Evolutionary conservation across 2,113 vertebrate genomes (phyloP), one percentile per base, ranked within the genome.

Genomic region (Triplophysa dalaica): DNA sequence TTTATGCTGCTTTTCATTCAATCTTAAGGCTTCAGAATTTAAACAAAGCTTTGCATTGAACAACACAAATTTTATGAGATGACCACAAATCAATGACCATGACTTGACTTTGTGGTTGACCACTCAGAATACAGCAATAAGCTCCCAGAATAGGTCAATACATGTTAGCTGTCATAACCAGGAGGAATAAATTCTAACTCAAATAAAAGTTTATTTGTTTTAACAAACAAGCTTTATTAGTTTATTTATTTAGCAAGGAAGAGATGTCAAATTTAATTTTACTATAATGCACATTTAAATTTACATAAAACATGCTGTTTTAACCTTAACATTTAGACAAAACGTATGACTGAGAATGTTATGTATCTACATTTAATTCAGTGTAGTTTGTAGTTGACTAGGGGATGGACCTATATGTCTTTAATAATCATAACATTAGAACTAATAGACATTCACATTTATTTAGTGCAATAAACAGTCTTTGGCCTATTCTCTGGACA

Each of bases 81-180:
- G 38, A n/a, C 38, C 16, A 62, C n/a, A 61, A 75, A 75, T 75
- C 72, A 60, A 3, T 45, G 16, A n/a, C 58, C 38, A 45, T 48
- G 29, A 43, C 38, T 58, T 60, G 52, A 33, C 26, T 14, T 22
- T 14, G 52, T 58, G 52, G 14, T 10, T 73, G 54, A 38, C 26
- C 69, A 61, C n/a, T 74, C 70, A 74, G 56, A 52, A 61, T 22
- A 11, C 33, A 74, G 54, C 56, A 61, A 61, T 26, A 61, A 6
- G 13, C 38, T 74, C 38, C 16, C 8, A 45, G 13, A 45, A 45
- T 62, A 62, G 13, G 2, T 26, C 72, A 62, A 45, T 45, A 26
- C 1, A 12, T 45, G 33, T 7, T 38, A 61, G 2, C 56, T 45
- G n/a, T 22, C 70, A 61, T 45, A 74, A 45, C 38, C 4, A 8